Evolutionary conservation across 1,140 invertebrate genomes (phyloP), one percentile per base, ranked within the genome.

Genomic region (Anagrus nilaparvatae): DNA sequence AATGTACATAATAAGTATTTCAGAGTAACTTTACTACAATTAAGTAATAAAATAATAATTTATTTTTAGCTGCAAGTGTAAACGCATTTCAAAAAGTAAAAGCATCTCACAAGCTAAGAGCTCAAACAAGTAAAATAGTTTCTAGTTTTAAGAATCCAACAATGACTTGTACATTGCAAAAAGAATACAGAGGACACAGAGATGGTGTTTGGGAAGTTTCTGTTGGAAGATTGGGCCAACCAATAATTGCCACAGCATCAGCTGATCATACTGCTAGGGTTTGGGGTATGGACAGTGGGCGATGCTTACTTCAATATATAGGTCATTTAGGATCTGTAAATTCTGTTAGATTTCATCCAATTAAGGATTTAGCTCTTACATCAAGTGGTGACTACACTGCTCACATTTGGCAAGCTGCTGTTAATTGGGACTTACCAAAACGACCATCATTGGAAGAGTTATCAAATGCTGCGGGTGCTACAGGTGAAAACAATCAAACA

Each of bases 191-290:
- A 12, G 93, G 94, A 2, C 95, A 98, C 61, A 82, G 87, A 55
- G 96, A 99, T 74, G 96, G 95, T 1, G 86, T 99, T 8, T 99
- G 95, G 95, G 92, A 98, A 67, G 87, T 98, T 7, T 80, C 84
- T 2, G 81, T 88, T 14, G 79, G 78, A 34, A 75, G 81, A 53
- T 73, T 78, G 18, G 81, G 81, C 16, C 81, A 86, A 48, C 78
- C 83, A 9, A 77, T 95, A 17, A 82, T 97, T 60, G 93, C 87
- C 3, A 96, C 92, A 28, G 93, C 93, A 16, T 95, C 91, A 20
- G 92, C 92, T 78, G 96, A 99, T 76, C 88, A 96, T 61, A 92
- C 87, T 7, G 91, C 93, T 5, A 81, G 84, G 53, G 80, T 99
- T 18, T 99, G 91, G 90, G 85, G 80, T 43, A 81, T 88, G 7